phyloP scores from a whole-genome alignment of 2,113 vertebrate genomes.

The Bombycilla garrulus region DNA sequence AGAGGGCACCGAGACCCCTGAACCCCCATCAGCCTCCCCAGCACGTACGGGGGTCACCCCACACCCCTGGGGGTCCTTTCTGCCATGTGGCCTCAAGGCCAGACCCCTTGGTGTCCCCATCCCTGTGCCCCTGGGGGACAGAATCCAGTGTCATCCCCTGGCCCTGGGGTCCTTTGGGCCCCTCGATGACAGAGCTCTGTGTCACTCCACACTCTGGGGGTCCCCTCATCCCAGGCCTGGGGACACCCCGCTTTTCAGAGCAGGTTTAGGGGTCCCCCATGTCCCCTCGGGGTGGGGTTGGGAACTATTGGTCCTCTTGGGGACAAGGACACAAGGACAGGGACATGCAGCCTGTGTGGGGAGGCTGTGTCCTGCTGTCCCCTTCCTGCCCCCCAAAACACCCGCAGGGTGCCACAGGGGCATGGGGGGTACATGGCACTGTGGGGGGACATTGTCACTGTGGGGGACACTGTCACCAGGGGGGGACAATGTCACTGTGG shows the following conservation, averaged over 20 bases:
- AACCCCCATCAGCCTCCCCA: neutral
- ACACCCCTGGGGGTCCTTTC: neutral
- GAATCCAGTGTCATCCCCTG: neutral
- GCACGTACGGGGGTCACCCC: neutral
- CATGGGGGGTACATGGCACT: neutral
- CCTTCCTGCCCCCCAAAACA: neutral
- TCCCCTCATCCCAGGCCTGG: neutral
- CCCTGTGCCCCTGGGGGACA: neutral
- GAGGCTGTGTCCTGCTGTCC: neutral
- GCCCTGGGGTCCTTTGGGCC: neutral
- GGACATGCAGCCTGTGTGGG: no score
- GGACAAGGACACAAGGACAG: neutral
- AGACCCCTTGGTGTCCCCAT: neutral
- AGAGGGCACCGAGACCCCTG: neutral
- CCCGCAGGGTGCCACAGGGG: neutral
- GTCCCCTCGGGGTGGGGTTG: fast-evolving
- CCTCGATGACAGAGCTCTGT: neutral
- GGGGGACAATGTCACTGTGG: neutral
- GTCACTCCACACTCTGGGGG: neutral
- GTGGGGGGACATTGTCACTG: neutral
- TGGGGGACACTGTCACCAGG: neutral
- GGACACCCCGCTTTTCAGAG: neutral
- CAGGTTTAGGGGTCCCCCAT: neutral
- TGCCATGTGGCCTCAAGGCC: neutral
- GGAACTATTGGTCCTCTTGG: neutral